Base-by-base conservation (phyloP, 1,140 invertebrate species). In the Diorhabda carinulata region DNA sequence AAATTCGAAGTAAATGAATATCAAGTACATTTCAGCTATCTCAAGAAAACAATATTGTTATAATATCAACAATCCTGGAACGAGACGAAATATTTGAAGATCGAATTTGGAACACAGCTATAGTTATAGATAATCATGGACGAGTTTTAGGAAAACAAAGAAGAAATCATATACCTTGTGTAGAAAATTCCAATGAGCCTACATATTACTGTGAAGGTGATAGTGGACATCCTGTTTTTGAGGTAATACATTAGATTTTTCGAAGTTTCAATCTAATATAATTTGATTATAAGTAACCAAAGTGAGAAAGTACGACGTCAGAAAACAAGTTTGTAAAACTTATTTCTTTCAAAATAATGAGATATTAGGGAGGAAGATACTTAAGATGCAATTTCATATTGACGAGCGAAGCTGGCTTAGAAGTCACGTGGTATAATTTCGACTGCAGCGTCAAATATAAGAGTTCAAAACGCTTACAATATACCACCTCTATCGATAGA, bases 131-230 rank as follows among this genome's bases (percentile, higher is more conserved):
- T 58, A 91, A 93, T 67, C 87, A 85, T 72, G 97, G 98, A 0
- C 85, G 87, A 70, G 88, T 97, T 2, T 79, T 99, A 61, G 98
- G 98, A 0, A 99, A 97, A 82, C 92, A 96, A 67, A 86, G 97
- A 57, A 99, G 99, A 80, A 99, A 99, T 83, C 97, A 99, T 75
- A 99, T 99, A 76, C 97, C 98, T 3, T 84, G 97, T 64, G 92
- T 98, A 43, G 97, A 96, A 1, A 97, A 98, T 82, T 99, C 99
- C 78, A 99, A 99, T 82, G 97, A 99, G 83, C 98, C 96, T 0
- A 98, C 95, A 44, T 99, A 99, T 81, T 99, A 99, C 79, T 91
- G 94, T 88, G 96, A 98, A 82, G 95, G 96, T 1, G 92, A 95
- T 65, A 91, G 95, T n/a, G 96, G 97, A 0, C 97, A 99, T 84